Base-by-base conservation (phyloP, 1,140 invertebrate genomes). In the Drosophila sturtevanti region DNA sequence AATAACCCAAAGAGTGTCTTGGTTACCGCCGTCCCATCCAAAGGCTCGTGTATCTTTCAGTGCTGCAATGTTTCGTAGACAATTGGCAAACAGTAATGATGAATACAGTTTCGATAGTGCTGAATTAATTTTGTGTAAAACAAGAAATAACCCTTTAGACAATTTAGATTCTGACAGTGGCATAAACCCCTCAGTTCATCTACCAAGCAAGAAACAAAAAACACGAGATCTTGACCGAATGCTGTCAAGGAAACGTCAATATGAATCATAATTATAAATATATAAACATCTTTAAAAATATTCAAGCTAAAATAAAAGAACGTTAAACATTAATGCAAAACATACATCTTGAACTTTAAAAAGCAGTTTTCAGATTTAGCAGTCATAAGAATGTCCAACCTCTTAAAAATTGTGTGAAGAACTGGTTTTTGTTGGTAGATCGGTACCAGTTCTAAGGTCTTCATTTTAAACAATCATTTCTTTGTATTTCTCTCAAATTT, bases 11-110 rank as follows among this genome's bases (percentile, higher is more conserved):
- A 76, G 73, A 69, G 98, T 99, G 0, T 96, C 96, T 3, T 99
- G 98, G 98, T 90, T 98, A 54, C 97, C 98, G 37, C 98, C 98
- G 12, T 93, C 93, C 22, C 98, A 99, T 93, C 98, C 98, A n/a
- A 95, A 95, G 90, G 96, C 97, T 59, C 93, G 94, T 22, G 94
- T 97, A 58, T 95, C 95, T 3, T 94, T 96, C 89, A 95, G 97
- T 79, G 98, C 97, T 18, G 95, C 97, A 24, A 95, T 96, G 82
- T 92, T 98, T 61, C 93, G 97, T 74, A 95, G 96, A 89, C 95
- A 96, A 70, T 60, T 92, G 27, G 90, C 90, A 27, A 90, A 90
- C 54, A 62, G 77, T 1, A 76, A 79, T 44, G 85, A 90, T 5
- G 78, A 87, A 31, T 81, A 62, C 10, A 72, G 52, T 37, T 87